Evolutionary conservation across 92 coral and sea anemone species (phyloP), one percentile per base, ranked within the genome.

Genomic region (Montipora capitata): DNA sequence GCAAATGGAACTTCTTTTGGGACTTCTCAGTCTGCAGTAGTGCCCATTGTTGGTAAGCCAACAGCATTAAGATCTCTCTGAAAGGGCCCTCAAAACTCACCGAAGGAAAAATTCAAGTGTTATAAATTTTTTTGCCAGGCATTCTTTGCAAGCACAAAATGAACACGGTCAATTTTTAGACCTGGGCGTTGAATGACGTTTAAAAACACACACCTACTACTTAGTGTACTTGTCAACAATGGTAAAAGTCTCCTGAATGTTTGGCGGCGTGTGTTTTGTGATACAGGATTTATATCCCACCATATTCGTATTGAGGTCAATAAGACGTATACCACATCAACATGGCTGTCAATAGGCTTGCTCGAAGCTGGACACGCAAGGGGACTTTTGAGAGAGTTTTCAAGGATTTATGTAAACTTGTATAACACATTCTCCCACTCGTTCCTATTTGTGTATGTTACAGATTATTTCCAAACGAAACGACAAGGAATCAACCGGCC

Each of bases 331-430:
- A 83, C 87, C 87, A 82, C 87, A 72, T 49, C 78, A 82, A 42
- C 48, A 58, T 51, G 61, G 45, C 6, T 61, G 71, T 73, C 79
- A 83, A 83, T 72, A 61, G 72, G 63, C 72, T 44, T 72, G 12
- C 54, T 83, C 44, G 61, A 13, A 43, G 80, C 74, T 49, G 72
- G 78, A 83, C 87, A 83, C 87, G 87, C 71, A 83, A 83, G 38
- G 68, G 45, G n/a, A 56, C 43, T 72, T 82, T 83, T 69, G 27
- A 64, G 80, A 72, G 20, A 27, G 41, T 72, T 54, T 61, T 59
- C 38, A 17, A 40, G 35, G 12, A 20, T 61, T 40, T 27, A 14
- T 40, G 3, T 40, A 72, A 45, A 4, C 66, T 7, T 20, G 14
- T 72, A 56, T 72, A 68, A 39, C 68, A 68, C 4, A 9, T 40